Conservation (phyloP, 1,140 invertebrate species). For the Eubasilissa regina region DNA sequence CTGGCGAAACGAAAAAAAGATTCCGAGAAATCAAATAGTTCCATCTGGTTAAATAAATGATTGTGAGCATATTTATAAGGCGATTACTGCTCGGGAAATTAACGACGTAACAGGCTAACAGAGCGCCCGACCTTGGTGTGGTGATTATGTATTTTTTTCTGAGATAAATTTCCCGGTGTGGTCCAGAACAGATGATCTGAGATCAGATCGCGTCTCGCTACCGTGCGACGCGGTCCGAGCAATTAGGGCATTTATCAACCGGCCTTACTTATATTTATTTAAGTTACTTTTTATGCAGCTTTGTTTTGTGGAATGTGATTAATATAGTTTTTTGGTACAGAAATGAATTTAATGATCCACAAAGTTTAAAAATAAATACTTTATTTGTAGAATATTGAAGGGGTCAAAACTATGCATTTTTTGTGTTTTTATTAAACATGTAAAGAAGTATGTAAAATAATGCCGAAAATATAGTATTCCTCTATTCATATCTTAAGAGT, state of each 20-base stretch:
- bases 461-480: too few species aligned
- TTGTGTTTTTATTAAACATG: too few species aligned
- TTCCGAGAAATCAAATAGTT: constrained; percentile 23
- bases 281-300: constrained; percentile 44
- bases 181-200: constrained; percentile 26
- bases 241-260: constrained; percentile 50
- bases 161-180: constrained; percentile 35
- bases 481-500: too few species aligned
- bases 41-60: constrained; percentile 24
- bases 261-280: constrained; percentile 33
- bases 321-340: not conserved
- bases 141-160: constrained; percentile 30
- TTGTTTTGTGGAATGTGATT: not conserved
- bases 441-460: not conserved
- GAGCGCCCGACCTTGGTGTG: not conserved
- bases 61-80: constrained; percentile 20
- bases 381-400: too few species aligned
- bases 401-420: too few species aligned
- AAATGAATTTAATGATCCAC: not conserved
- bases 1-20: not conserved
- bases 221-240: constrained; percentile 36
- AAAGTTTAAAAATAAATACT: not conserved
- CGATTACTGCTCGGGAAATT: constrained; percentile 27
- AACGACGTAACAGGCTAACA: not conserved
- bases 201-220: constrained; percentile 41